Evolutionary conservation across 2,888 invertebrate genomes (phyloP).

Genomic region (Litoditis marina): DNA sequence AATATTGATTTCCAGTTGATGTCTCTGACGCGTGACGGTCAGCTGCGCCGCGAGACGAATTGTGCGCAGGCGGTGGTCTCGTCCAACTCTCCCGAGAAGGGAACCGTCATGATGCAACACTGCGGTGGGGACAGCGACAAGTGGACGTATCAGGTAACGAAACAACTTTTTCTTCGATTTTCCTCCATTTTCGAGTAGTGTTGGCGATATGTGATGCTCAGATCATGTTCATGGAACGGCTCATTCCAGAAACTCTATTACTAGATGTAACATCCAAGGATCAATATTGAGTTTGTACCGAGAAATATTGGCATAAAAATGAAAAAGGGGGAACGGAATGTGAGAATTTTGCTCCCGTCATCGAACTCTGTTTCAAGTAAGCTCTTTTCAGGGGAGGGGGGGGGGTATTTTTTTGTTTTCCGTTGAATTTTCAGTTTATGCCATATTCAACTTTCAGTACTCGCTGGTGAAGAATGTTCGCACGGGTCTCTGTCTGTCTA

Average conservation of each 20-base stretch:
- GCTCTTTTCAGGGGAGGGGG: no score
- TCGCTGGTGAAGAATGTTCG: constrained; percentile 59
- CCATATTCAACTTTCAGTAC: constrained; percentile 38
- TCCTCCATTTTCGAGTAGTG: no score
- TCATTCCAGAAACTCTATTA: no score
- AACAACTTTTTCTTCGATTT: no score
- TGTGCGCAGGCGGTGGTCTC: constrained; percentile 48
- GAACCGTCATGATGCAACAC: constrained; percentile 43
- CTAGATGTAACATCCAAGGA: no score
- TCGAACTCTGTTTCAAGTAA: no score
- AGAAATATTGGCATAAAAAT: no score
- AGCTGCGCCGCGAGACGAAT: constrained; percentile 56
- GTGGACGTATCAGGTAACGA: constrained; percentile 62
- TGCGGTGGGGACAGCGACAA: constrained; percentile 55
- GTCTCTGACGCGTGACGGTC: constrained; percentile 51
- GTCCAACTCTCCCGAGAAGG: not conserved
- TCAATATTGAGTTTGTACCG: no score
- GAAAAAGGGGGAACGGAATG: no score
- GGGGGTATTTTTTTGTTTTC: no score
- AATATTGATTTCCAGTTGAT: constrained; percentile 61
- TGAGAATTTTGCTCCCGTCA: no score
- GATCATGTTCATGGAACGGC: not conserved
- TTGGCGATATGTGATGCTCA: not conserved
- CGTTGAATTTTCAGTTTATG: not conserved
- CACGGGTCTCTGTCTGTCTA: constrained; percentile 63